phyloP scores from a whole-genome alignment of 92 coral and sea anemone genomes.

The Heteractis magnifica region DNA sequence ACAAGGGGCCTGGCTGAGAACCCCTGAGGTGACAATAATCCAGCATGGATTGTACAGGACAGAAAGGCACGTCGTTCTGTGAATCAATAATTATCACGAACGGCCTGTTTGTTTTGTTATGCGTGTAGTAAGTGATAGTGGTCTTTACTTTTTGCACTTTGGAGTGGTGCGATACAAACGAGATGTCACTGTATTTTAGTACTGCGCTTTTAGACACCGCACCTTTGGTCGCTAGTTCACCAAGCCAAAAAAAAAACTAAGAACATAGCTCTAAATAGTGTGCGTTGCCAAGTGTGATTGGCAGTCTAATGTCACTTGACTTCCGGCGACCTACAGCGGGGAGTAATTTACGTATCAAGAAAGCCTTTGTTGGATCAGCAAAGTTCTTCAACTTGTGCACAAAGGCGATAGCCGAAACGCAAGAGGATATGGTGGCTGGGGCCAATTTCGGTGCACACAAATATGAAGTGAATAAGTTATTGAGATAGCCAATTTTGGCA shows the following conservation, averaged over 20 bases:
- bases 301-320: constrained; percentile 5
- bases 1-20: not conserved
- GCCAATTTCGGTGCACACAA: too few relatives aligned
- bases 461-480: too few relatives aligned
- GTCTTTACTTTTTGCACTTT: constrained; percentile 17
- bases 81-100: constrained; percentile 30
- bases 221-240: constrained; percentile 41
- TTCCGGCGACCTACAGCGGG: not conserved
- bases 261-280: constrained; percentile 16
- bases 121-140: constrained; percentile 21
- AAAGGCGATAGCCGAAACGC: too few relatives aligned
- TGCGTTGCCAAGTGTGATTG: constrained; percentile 24
- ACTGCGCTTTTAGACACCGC: not conserved
- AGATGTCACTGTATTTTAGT: constrained; percentile 2
- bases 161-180: constrained; percentile 12
- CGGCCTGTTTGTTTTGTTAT: constrained; percentile 16
- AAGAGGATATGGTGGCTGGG: too few relatives aligned
- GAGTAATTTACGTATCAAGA: constrained; percentile 4
- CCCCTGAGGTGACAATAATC: not conserved
- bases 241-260: constrained; percentile 19
- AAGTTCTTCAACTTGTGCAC: too few relatives aligned
- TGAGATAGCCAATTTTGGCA: too few relatives aligned
- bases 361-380: not conserved
- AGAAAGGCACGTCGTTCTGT: not conserved
- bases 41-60: constrained; percentile 5